These are phyloP conservation scores for Phylloscopus collybita DNA, from an alignment of 2,797 vertebrate species.

Conservation along the genomic window DNA sequence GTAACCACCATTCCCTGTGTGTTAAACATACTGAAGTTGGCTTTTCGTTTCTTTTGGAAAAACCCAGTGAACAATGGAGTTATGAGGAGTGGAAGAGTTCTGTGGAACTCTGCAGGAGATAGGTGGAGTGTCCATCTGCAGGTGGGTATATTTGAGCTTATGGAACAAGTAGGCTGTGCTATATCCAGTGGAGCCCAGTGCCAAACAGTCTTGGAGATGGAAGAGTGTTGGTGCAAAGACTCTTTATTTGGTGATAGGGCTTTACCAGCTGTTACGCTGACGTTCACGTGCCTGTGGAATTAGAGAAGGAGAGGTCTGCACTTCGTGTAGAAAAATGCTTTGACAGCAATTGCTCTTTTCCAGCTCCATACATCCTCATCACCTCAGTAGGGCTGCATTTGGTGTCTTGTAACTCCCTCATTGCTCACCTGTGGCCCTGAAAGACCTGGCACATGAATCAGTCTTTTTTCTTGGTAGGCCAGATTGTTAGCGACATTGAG, in stretches of 20 bases:
- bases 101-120: background rate
- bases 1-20: background rate
- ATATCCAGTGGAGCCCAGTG: background rate
- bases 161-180: background rate
- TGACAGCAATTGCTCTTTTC: background rate
- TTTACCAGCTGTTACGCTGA: background rate
- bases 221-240: background rate
- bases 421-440: background rate
- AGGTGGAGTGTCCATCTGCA: background rate
- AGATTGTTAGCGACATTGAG: background rate
- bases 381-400: rapidly evolving
- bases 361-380: background rate
- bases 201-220: background rate
- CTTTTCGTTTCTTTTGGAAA: background rate
- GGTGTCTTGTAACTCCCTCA: background rate
- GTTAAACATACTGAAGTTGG: background rate
- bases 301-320: background rate
- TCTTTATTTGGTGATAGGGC: background rate
- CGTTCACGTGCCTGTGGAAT: rapidly evolving
- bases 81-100: background rate
- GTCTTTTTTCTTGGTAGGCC: background rate
- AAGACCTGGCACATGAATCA: background rate
- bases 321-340: background rate
- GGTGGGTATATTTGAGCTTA: background rate
- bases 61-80: background rate